Base-by-base conservation (phyloP, 2,888 invertebrate species). In the Hololepta plana region DNA sequence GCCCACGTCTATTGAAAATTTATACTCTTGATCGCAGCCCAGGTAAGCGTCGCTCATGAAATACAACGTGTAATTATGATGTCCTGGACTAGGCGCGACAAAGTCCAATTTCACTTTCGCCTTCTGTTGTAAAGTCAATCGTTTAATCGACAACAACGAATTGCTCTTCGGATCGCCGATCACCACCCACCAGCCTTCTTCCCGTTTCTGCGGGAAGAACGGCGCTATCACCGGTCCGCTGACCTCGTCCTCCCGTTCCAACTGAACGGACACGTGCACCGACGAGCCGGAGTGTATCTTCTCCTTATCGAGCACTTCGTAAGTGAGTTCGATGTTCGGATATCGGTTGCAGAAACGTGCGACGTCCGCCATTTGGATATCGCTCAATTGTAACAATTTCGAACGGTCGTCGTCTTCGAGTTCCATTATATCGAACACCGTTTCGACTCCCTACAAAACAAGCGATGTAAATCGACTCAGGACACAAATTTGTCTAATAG, bases 31-130 rank as follows among this genome's bases (percentile, higher is more conserved):
- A 64, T 99, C 98, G 46, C 96, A 98, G 5, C 98, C 98, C 47
- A 98, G 71, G 55, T 98, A 99, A 0, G 95, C 84, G 55, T 99
- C 98, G 43, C 91, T 93, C 93, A 99, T 99, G 58, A 88, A 98
- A 61, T 91, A 99, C 26, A 99, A 59, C 0, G 87, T 88, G 57
- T 93, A 96, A 8, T 77, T 74, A 55, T 91, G 85, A 14, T 77
- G 71, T 4, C 91, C 85, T 1, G 84, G 69, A 32, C 73, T 67
- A 1, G 93, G 93, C 14, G 93, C 91, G 16, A 93, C 82, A 55
- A 96, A 98, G 57, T 93, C 91, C 25, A 93, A 58, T 28, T 63
- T 72, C 1, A 75, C 79, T 46, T 80, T 80, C 0, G 95, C 93
- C 43, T 73, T 85, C 46, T 93, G 85, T 34, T 88, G 93, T 8